Percentiles rank a stretch among this genome's conserved stretches.
These are phyloP conservation scores for Drosophila azteca DNA, from an alignment of 1,140 invertebrate genomes.

Conservation along the genomic window DNA sequence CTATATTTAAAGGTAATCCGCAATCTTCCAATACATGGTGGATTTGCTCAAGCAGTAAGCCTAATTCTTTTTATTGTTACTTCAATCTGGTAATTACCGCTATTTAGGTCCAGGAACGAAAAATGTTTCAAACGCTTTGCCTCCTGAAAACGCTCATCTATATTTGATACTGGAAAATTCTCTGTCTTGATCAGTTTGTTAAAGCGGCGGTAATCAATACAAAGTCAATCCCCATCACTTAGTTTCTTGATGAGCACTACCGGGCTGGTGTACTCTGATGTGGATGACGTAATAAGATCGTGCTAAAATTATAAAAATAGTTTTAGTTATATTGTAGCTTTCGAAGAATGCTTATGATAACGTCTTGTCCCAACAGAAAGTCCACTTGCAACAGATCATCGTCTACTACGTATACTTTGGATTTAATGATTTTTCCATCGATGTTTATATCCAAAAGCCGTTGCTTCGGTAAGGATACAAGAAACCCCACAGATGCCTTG, in stretches of 20 bases:
- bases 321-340: too few relatives aligned
- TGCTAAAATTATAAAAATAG: background rate
- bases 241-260: constrained; percentile 68
- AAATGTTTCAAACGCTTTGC: background rate
- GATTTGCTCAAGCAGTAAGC: background rate
- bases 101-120: too few relatives aligned
- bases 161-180: constrained; percentile 54
- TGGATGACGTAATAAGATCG: constrained; percentile 56
- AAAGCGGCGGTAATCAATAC: constrained; percentile 83
- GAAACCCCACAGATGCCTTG: constrained; percentile 1
- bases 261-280: constrained; percentile 61
- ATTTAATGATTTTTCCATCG: constrained; percentile 2
- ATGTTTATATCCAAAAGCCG: constrained; percentile 5
- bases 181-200: constrained; percentile 76
- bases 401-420: constrained; percentile 14
- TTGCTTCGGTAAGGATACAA: constrained; percentile 7
- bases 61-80: too few relatives aligned
- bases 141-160: constrained; percentile 59
- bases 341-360: background rate
- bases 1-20: background rate
- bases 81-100: too few relatives aligned
- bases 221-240: constrained; percentile 62
- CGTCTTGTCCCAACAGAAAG: constrained; percentile 27
- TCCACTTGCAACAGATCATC: background rate
- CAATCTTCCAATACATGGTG: background rate